Base-by-base conservation (phyloP, 2,113 vertebrate genomes). In the Patagioenas fasciata region DNA sequence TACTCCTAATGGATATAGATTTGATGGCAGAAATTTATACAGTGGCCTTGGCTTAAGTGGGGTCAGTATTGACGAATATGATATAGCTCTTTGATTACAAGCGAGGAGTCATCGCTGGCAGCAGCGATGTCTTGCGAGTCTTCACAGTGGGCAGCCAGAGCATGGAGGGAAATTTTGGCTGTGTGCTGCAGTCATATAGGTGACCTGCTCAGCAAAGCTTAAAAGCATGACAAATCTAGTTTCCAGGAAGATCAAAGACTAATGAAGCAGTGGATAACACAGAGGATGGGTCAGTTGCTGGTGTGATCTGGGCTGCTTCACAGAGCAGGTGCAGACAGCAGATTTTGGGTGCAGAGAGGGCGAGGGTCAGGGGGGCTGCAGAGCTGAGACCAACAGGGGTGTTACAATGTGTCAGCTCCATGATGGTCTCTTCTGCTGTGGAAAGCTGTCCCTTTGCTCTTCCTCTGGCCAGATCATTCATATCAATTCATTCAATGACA, bases 21-120 rank as follows among this genome's bases (percentile, higher is more conserved):
- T 56, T 38, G 71, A n/a, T 31, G 79, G 42, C 70, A 82, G 61
- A 74, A 58, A 31, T 62, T 50, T 74, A 17, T 31, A 34, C 14
- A 31, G 56, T 3, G 12, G 25, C 56, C 51, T 54, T 21, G n/a
- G 16, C 28, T 85, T 44, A n/a, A 66, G 42, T n/a, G 36, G 42
- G 73, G 65, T 78, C 26, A 3, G 47, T 23, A 50, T 3, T 54
- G 69, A 71, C 29, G 66, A 40, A 14, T 62, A 20, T 11, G 50
- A 64, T 11, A 44, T 3, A 70, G 51, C 40, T 57, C 12, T 69
- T 74, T 58, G 71, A 58, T 74, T 28, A 62, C 65, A 70, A 66
- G 15, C 0, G 1, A 80, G 60, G 11, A 4, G 51, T 58, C 34
- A 13, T 10, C 0, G 0, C 50, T 61, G 44, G 18, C 32, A 62